Evolutionary conservation across 2,888 invertebrate species (phyloP), one percentile per base, ranked within the genome.

Genomic region (Plagodis dolabraria): DNA sequence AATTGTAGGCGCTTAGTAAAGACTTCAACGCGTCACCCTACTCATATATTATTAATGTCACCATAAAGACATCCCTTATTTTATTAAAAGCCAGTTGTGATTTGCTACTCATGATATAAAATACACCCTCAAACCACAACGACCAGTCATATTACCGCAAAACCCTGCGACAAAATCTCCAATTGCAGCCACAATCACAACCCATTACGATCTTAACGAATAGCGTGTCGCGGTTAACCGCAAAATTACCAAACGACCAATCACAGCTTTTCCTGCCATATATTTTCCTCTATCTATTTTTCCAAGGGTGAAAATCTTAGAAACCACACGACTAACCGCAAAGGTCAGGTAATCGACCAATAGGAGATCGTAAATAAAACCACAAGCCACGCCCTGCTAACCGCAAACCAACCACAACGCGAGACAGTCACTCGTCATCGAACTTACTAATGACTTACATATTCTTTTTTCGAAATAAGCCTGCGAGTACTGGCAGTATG

Each of bases 351-450:
- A 82, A 89, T 91, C 88, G 87, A 83, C 94, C 94, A 94, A 94
- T 94, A 79, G 87, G 77, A 85, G 85, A 80, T 87, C 87, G 89
- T 90, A 92, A 91, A 91, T 93, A 85, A 90, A 88, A 94, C 94
- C 94, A 77, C 94, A 94, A 89, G 86, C 94, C 93, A 93, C 94
- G 94, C 94, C 94, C 92, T 80, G 77, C 81, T 92, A 93, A 94
- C 94, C 95, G 89, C 94, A 94, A 95, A 93, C 93, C 93, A 93
- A 93, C 93, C 93, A 92, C 93, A 92, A 89, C 81, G 87, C 92
- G 88, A 93, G 92, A 93, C 87, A 80, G 80, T 80, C 86, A 69
- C 81, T 80, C 82, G 81, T 82, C 85, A 91, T 89, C 86, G 91
- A 92, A 89, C 86, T 72, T 71, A 79, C 80, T 83, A 74, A 79